Evolutionary conservation across 2,797 vertebrate species (phyloP).

Genomic region (Alca torda): DNA sequence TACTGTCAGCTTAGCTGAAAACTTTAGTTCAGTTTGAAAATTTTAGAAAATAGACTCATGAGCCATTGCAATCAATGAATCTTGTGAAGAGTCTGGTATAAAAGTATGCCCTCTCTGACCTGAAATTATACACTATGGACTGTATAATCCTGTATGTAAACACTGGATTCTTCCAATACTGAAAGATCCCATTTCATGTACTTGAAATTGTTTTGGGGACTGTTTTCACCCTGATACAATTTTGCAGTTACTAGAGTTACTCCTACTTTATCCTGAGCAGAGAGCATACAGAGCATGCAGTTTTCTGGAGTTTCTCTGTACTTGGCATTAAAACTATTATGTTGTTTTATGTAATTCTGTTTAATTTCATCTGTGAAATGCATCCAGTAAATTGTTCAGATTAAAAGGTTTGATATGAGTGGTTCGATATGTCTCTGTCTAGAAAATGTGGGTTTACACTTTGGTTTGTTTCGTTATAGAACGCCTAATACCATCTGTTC

Average conservation of each 20-base stretch:
- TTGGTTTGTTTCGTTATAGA: slow-evolving; percentile 49
- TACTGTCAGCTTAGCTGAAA: background rate
- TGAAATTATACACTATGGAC: background rate
- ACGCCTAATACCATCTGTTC: slow-evolving; percentile 13
- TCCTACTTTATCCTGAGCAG: background rate
- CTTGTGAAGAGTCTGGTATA: background rate
- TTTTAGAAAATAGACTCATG: background rate
- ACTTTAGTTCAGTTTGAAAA: background rate
- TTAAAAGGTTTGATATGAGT: slow-evolving; percentile 29
- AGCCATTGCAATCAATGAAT: background rate
- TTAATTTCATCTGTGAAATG: background rate
- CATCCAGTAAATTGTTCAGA: background rate
- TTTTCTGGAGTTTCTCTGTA: background rate
- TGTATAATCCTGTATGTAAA: background rate
- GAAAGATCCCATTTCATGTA: background rate
- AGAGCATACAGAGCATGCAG: background rate
- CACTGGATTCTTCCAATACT: background rate
- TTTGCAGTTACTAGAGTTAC: background rate
- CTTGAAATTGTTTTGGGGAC: background rate
- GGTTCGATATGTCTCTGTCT: background rate
- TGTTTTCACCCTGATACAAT: background rate
- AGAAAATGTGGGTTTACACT: background rate
- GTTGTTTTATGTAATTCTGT: background rate
- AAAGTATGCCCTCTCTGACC: background rate
- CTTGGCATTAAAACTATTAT: background rate